These are phyloP conservation scores for Lanistes nyassanus DNA, from an alignment of 1,140 invertebrate species.

Conservation along the genomic window DNA sequence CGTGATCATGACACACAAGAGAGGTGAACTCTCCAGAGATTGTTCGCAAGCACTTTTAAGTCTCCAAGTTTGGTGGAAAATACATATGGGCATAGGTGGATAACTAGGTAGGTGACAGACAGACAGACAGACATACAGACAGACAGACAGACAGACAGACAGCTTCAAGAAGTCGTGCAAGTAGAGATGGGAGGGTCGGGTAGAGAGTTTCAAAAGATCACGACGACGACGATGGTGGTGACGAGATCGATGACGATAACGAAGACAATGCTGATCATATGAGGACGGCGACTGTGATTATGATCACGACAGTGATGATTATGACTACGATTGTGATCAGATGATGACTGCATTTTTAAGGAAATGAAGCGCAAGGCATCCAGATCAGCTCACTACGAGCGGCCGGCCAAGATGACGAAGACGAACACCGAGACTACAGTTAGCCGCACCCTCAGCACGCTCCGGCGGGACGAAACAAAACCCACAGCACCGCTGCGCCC, in stretches of 20 bases:
- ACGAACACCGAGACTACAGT: conserved; percentile 14
- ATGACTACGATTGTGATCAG: not conserved
- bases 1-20: too few species aligned
- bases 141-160: too few species aligned
- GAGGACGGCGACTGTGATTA: not conserved
- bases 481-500: conserved; percentile 4
- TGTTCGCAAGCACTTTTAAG: too few species aligned
- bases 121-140: too few species aligned
- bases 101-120: not conserved
- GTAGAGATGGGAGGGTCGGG: not conserved
- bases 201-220: not conserved
- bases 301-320: not conserved
- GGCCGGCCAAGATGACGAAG: conserved; percentile 24
- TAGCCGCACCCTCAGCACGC: conserved; percentile 15
- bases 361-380: conserved; percentile 29
- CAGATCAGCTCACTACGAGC: conserved; percentile 15
- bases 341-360: not conserved
- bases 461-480: not conserved
- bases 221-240: not conserved
- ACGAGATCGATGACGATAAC: not conserved
- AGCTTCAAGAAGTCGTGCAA: not conserved
- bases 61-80: too few species aligned
- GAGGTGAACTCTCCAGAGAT: too few species aligned
- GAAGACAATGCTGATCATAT: not conserved
- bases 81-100: too few species aligned